Conservation (phyloP, 1,140 invertebrate genomes). For the Apocrypta bakeri region DNA sequence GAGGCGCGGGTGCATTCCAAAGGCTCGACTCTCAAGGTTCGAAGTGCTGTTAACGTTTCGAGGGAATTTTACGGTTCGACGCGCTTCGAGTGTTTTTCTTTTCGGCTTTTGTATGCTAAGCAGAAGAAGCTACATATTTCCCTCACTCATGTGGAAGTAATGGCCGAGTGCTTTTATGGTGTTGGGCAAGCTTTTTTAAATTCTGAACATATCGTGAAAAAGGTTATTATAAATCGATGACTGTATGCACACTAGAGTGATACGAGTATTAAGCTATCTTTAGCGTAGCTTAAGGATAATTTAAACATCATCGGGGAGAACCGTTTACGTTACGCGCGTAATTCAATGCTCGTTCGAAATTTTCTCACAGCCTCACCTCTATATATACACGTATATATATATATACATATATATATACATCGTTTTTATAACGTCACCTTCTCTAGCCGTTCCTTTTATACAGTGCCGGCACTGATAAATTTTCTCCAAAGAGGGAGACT, state of each 20-base stretch:
- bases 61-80: background rate
- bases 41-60: background rate
- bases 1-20: conserved; percentile 55
- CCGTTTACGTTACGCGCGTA: background rate
- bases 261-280: background rate
- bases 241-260: background rate
- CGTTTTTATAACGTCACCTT: background rate
- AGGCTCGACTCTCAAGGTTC: conserved; percentile 58
- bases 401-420: background rate
- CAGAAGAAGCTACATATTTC: background rate
- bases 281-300: background rate
- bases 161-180: no score
- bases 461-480: conserved; percentile 23
- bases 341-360: background rate
- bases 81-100: no score
- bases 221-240: background rate
- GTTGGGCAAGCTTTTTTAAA: no score
- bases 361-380: conserved; percentile 23
- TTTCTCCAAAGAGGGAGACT: background rate
- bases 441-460: background rate
- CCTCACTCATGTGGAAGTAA: background rate
- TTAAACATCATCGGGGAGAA: background rate
- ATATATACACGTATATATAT: no score
- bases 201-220: no score
- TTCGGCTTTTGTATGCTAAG: background rate